These are phyloP conservation scores for Teinopalpus imperialis DNA, from an alignment of 2,888 invertebrate genomes.

Conservation along the genomic window DNA sequence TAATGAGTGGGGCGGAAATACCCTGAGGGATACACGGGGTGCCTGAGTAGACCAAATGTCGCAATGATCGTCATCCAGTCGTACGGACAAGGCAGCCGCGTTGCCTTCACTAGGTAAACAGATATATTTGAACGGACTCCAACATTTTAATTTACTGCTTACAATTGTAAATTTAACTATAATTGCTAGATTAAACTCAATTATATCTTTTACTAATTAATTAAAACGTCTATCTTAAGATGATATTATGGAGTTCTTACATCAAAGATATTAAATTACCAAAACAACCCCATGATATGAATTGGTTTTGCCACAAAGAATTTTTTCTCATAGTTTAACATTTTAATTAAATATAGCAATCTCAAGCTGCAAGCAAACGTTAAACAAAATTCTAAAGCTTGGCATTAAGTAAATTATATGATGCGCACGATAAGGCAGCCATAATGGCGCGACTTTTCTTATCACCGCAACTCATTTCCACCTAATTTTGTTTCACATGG, in stretches of 20 bases:
- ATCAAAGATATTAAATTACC: too few species aligned
- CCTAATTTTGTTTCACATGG: constrained; percentile 59
- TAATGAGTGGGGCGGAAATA: constrained; percentile 79
- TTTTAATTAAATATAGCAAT: background rate
- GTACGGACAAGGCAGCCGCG: constrained; percentile 32
- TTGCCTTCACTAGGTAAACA: constrained; percentile 51
- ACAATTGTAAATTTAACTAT: too few species aligned
- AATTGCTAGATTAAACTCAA: too few species aligned
- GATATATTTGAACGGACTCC: too few species aligned
- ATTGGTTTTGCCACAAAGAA: too few species aligned
- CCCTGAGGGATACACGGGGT: constrained; percentile 76
- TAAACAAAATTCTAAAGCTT: constrained; percentile 7
- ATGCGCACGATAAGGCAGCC: constrained; percentile 14
- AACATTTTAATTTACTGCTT: too few species aligned
- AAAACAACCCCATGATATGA: too few species aligned
- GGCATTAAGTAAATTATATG: constrained; percentile 25
- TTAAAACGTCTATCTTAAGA: too few species aligned
- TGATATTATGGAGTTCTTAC: too few species aligned
- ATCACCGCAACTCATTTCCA: constrained; percentile 69
- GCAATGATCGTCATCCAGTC: constrained; percentile 44
- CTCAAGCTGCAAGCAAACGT: background rate
- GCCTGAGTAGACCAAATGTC: constrained; percentile 68
- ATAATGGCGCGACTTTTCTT: constrained; percentile 34
- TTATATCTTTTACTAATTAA: too few species aligned
- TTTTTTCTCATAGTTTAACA: too few species aligned